phyloP scores from a whole-genome alignment of 1,140 invertebrate species.

The Sarcophaga bullata region DNA sequence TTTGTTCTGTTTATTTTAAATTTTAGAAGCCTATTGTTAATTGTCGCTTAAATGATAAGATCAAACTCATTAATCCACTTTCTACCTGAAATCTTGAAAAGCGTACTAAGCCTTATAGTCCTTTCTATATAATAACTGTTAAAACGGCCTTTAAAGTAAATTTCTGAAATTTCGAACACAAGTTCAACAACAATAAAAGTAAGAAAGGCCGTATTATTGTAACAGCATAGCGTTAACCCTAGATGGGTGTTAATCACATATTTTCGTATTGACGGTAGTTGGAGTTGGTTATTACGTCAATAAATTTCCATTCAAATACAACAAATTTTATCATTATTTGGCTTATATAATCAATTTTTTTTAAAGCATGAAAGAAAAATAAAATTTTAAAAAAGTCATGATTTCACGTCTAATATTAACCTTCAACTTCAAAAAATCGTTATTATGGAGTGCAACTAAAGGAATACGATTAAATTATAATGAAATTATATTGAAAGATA shows the following conservation, averaged over 20 bases:
- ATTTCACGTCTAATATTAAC: constrained; percentile 6
- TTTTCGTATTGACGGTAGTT: background rate
- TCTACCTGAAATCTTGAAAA: no score
- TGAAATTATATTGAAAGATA: background rate
- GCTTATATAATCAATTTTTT: background rate
- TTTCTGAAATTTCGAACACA: no score
- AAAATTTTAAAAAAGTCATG: constrained; percentile 1
- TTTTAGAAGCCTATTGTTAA: no score
- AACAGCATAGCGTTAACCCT: no score
- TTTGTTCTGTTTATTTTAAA: no score
- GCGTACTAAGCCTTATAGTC: no score
- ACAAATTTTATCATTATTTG: background rate
- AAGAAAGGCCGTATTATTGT: no score
- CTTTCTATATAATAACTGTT: no score
- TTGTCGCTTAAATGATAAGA: no score
- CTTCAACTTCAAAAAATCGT: constrained; percentile 1
- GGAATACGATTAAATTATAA: background rate
- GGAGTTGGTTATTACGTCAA: constrained; percentile 12
- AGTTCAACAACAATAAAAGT: no score
- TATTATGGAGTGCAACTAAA: background rate
- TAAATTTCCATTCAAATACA: background rate
- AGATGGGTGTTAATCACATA: background rate
- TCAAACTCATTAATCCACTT: no score
- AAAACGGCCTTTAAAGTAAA: no score
- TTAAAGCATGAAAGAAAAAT: background rate